Conservation (phyloP, 2,888 invertebrate species). For the Seira musarum region DNA sequence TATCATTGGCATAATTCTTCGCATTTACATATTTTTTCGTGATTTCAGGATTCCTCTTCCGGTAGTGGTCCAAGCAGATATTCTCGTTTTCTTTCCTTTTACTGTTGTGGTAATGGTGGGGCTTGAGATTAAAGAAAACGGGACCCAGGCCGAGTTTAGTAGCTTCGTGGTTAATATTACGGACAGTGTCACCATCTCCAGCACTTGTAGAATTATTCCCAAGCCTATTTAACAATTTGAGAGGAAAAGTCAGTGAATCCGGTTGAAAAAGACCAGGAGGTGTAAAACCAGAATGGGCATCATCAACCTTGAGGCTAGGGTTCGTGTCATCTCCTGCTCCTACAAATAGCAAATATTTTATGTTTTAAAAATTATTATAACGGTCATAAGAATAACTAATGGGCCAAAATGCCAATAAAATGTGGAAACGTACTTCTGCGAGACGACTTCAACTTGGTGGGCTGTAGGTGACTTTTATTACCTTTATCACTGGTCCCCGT, state of each 20-base stretch:
- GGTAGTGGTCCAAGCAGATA: slow-evolving; percentile 13
- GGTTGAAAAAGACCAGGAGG: no score
- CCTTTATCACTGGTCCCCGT: slow-evolving; percentile 3
- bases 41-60: slow-evolving; percentile 8
- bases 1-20: no score
- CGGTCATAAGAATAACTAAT: not conserved
- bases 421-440: no score
- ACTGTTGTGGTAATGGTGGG: slow-evolving; percentile 38
- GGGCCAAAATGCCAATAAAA: no score
- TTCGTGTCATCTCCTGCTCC: slow-evolving; percentile 23
- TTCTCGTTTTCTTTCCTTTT: not conserved
- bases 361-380: no score
- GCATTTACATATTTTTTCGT: no score
- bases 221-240: no score
- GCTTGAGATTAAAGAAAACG: slow-evolving; percentile 46
- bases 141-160: slow-evolving; percentile 39
- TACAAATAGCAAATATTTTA: not conserved
- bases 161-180: not conserved
- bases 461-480: slow-evolving; percentile 8
- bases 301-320: not conserved
- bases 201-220: no score
- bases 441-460: slow-evolving; percentile 28
- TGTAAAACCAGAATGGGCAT: no score
- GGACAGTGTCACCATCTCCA: no score
- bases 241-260: no score